Base-by-base conservation (phyloP, 2,888 invertebrate species). In the Hemaris fuciformis region DNA sequence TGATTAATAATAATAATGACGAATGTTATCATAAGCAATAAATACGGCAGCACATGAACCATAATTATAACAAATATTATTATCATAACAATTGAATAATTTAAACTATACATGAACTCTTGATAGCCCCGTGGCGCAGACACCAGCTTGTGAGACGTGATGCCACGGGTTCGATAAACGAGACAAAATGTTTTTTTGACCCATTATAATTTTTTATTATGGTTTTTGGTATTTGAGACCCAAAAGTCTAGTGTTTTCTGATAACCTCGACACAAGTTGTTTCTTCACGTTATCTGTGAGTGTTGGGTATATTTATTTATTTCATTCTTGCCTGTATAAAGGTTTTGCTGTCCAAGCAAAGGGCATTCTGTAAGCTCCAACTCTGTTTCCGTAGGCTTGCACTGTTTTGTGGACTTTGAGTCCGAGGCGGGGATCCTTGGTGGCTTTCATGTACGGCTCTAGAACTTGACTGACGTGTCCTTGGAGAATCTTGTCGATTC, bases 271-370 rank as follows among this genome's bases (percentile, higher is more conserved):
- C n/a, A n/a, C n/a, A n/a, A n/a, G n/a, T n/a, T n/a, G n/a, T n/a
- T n/a, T n/a, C n/a, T n/a, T n/a, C n/a, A n/a, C n/a, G n/a, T n/a
- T n/a, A n/a, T n/a, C n/a, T n/a, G n/a, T n/a, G n/a, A n/a, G n/a
- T n/a, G n/a, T n/a, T n/a, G n/a, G n/a, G n/a, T n/a, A n/a, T n/a
- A n/a, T n/a, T n/a, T n/a, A n/a, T n/a, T n/a, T n/a, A n/a, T n/a
- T 15, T n/a, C n/a, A 45, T 38, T 53, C 65, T 66, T 68, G 80
- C 81, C 71, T 94, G 88, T 97, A 98, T 60, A 99, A 89, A 27
- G 98, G 97, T 72, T 97, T 95, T 0, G 98, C 98, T 20, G 98
- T 95, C 99, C 99, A 99, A n/a, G 97, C 98, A 85, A 99, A 98
- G 0, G 99, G 98, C 97, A 98, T 99, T 67, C 97, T 94, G 82